Evolutionary conservation across 1,140 invertebrate genomes (phyloP), one percentile per base, ranked within the genome.

Genomic region (Mylabris phalerata): DNA sequence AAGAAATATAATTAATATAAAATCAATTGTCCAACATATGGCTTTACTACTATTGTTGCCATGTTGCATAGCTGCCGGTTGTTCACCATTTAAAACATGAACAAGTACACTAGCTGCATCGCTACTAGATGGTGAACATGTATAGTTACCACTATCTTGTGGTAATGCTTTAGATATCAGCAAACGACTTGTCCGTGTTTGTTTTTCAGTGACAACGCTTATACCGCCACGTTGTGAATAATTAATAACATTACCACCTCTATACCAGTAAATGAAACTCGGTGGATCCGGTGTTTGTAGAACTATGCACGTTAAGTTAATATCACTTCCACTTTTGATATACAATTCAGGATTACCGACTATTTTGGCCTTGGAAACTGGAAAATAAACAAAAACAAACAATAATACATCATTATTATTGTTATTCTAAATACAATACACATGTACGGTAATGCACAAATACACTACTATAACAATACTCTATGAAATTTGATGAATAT

Each of bases 201-300:
- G 83, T 69, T 91, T 90, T 69, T 92, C 90, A 1, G 90, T 92
- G 24, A 92, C 84, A 24, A 93, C 89, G 67, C 82, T 90, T 65
- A 94, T 92, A 43, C 90, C 87, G 40, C 89, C 86, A 10, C 89
- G 80, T 67, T 89, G 84, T 49, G 88, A 89, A 74, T 93, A 93
- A 78, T 93, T 93, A 71, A 93, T 89, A 59, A 94, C 87, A 70
- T 89, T 83, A 9, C 83, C 83, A 45, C 89, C 90, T 64, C 89
- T 87, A 74, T 93, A 92, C 92, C 92, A 94, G 74, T 92, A 91
- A 73, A 95, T 93, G 75, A 91, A 93, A 65, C 84, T 84, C 41
- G 91, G 91, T n/a, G 90, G 90, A 62, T 90, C 89, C 0, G 91
- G 89, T 26, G 89, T 90, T 71, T 92, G 86, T 61, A 84, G 80